Base-by-base conservation (phyloP, 1,140 invertebrate genomes). In the Zaprionus inermis region DNA sequence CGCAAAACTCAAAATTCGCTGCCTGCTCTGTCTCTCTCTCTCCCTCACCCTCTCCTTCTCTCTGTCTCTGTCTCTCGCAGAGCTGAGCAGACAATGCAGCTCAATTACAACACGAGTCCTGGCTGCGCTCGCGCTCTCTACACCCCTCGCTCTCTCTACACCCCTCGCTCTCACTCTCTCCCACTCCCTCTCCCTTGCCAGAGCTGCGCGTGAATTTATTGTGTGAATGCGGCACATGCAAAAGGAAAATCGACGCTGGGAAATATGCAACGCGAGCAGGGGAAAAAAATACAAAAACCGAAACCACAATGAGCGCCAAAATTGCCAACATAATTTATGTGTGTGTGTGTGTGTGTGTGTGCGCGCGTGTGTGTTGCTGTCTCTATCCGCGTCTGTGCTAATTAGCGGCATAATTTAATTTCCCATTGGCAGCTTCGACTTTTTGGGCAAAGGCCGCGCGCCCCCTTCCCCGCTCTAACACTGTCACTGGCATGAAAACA, bases 371-470 rank as follows among this genome's bases (percentile, higher is more conserved):
- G 66, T 7, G 32, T 22, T 44, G 12, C n/a, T 46, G 38, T 49
- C 51, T 60, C 49, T 61, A 34, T 71, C 49, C 30, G 28, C 63
- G 60, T 63, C 84, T 54, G 55, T 59, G 72, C 74, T 88, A 88
- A 88, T 88, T 88, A 88, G 80, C 80, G 68, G 77, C 84, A 76
- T 88, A 88, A 88, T 88, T 88, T 88, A 78, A 88, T 88, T 88
- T 89, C 52, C 54, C 78, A 88, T 83, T 80, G 74, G 61, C 14
- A 72, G 59, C 20, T 20, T 36, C 51, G 11, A 30, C 57, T 52
- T 52, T 41, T 30, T 49, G 44, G 54, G 41, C 59, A 34, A 18
- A 49, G 44, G 24, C 32, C 34, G 20, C 60, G 49, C 16, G 41
- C 56, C 12, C 18, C 1, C 5, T 2, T 46, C 30, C 24, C 20